These are phyloP conservation scores for Piprites chloris DNA, from an alignment of 2,113 vertebrate species.

Conservation along the genomic window DNA sequence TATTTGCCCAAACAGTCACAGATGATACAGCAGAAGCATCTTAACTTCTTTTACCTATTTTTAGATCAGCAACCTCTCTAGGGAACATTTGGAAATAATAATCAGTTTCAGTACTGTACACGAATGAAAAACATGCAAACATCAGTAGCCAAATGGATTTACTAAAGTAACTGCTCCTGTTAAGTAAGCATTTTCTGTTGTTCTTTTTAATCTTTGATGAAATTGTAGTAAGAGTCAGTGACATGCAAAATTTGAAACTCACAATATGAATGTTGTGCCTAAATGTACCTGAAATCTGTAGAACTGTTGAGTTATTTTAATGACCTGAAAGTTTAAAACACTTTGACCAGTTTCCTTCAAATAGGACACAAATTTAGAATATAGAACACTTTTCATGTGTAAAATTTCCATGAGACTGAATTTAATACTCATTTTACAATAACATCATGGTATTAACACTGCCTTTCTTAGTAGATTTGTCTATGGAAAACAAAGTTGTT, in stretches of 20 bases:
- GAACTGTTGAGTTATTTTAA: neutral
- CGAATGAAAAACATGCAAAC: neutral
- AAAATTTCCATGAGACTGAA: neutral
- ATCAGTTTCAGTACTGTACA: neutral
- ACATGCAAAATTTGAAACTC: neutral
- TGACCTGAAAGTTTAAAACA: neutral
- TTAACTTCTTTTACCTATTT: neutral
- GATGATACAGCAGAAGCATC: neutral
- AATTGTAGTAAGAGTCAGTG: neutral
- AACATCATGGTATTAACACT: neutral
- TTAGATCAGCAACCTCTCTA: neutral
- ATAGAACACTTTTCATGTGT: neutral
- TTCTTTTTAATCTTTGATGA: neutral
- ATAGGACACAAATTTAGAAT: neutral
- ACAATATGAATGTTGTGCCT: neutral
- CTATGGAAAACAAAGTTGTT: neutral
- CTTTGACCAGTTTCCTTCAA: neutral
- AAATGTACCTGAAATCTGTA: neutral
- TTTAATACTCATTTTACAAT: neutral
- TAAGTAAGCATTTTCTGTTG: neutral
- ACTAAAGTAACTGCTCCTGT: neutral
- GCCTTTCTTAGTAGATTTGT: neutral
- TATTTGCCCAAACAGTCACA: neutral
- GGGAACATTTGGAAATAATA: neutral
- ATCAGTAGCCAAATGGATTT: neutral